phyloP scores from a whole-genome alignment of 2,113 vertebrate species.

The Lucifuga dentata region DNA sequence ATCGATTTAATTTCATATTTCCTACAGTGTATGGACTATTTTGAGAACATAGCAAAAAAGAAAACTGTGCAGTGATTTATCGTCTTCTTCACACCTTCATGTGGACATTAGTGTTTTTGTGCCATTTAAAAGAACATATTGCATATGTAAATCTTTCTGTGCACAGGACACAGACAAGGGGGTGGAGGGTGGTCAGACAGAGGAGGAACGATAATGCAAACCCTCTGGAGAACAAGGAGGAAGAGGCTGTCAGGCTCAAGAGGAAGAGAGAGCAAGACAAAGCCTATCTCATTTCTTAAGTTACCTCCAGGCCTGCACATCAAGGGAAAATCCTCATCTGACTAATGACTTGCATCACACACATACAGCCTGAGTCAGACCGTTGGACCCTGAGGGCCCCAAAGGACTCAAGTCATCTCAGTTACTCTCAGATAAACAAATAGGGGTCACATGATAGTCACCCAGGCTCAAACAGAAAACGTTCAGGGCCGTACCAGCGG shows the following conservation, averaged over 20 bases:
- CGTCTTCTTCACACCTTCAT: too few species aligned
- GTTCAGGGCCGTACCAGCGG: constrained; percentile 24
- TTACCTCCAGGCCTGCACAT: constrained; percentile 63
- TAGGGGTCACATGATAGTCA: constrained; percentile 41
- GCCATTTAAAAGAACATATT: constrained; percentile 20
- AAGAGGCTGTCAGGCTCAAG: constrained; percentile 43
- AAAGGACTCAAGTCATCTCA: constrained; percentile 7
- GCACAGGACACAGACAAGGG: constrained; percentile 8
- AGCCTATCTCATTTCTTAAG: constrained; percentile 38
- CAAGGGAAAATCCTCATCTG: constrained; percentile 70
- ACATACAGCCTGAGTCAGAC: constrained; percentile 20
- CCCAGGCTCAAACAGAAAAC: constrained; percentile 19
- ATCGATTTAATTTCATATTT: too few species aligned
- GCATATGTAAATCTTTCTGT: constrained; percentile 27
- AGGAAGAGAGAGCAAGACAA: constrained; percentile 31
- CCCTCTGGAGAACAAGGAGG: constrained; percentile 15
- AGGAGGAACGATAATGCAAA: constrained; percentile 10
- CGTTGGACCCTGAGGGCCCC: constrained; percentile 39
- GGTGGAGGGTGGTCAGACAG: constrained; percentile 7
- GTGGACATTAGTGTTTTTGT: too few species aligned
- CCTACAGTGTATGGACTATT: too few species aligned
- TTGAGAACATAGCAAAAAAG: too few species aligned
- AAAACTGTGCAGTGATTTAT: neutral
- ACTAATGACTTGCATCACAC: constrained; percentile 69
- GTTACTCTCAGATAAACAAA: constrained; percentile 48